A percentile compares a stretch with the other conserved stretches of the same genome.
phyloP scores from a whole-genome alignment of 2,797 vertebrate species.

The Sciurus carolinensis region DNA sequence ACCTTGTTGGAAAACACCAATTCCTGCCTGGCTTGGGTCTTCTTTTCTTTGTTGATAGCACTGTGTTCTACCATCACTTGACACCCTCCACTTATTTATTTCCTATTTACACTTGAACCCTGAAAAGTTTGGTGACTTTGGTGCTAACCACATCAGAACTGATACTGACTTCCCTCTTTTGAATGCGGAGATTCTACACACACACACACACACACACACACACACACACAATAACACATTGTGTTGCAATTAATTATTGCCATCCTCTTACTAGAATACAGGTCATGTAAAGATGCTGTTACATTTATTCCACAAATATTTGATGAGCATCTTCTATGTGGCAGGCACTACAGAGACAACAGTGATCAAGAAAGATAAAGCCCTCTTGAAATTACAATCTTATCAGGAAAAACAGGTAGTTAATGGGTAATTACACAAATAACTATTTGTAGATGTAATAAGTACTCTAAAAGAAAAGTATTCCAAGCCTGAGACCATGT shows the following conservation, averaged over 20 bases:
- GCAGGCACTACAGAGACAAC: not conserved
- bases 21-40: not conserved
- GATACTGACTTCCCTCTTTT: not conserved
- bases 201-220: not conserved
- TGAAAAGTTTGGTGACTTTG: not conserved
- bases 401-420: not conserved
- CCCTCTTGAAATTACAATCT: constrained; percentile 5
- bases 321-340: not conserved
- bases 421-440: not conserved
- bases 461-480: not conserved
- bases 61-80: not conserved
- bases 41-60: not conserved
- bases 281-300: not conserved
- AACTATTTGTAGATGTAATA: not conserved
- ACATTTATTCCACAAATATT: not conserved
- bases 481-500: not conserved
- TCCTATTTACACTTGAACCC: not conserved
- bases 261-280: not conserved
- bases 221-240: not conserved
- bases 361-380: not conserved
- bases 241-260: not conserved
- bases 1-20: constrained; percentile 21
- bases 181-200: not conserved
- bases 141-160: not conserved
- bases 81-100: not conserved